These are phyloP conservation scores for Cyaniris semiargus DNA, from an alignment of 2,888 invertebrate species.

Conservation along the genomic window DNA sequence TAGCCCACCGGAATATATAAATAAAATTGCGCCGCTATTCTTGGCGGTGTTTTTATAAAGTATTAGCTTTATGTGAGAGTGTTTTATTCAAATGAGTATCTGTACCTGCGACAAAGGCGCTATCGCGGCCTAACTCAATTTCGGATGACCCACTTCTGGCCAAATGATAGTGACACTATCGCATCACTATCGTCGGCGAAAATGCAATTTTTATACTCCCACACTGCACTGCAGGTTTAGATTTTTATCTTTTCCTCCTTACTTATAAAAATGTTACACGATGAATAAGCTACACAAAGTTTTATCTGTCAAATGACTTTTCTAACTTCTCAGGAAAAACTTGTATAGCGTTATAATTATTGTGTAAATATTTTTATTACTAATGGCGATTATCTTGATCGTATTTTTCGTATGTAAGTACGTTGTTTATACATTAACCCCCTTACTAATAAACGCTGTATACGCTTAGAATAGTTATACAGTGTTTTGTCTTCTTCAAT, in stretches of 20 bases:
- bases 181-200: constrained; percentile 10
- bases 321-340: no score
- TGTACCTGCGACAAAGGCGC: constrained; percentile 28
- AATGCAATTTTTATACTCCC: neutral
- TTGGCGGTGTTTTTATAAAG: constrained; percentile 29
- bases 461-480: no score
- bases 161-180: constrained; percentile 30
- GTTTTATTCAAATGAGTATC: constrained; percentile 30
- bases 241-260: neutral
- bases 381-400: no score
- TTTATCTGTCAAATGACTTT: no score
- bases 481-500: no score
- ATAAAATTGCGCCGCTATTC: constrained; percentile 18
- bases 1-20: constrained; percentile 7
- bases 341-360: no score
- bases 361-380: no score
- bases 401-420: no score
- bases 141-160: constrained; percentile 22
- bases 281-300: neutral
- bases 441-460: no score
- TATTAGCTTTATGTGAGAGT: constrained; percentile 28
- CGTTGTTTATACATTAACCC: no score
- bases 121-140: constrained; percentile 28
- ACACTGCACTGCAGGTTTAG: constrained; percentile 20
- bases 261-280: neutral